Evolutionary conservation across 2,113 vertebrate species (phyloP).

Genomic region (Dipodomys ordii): DNA sequence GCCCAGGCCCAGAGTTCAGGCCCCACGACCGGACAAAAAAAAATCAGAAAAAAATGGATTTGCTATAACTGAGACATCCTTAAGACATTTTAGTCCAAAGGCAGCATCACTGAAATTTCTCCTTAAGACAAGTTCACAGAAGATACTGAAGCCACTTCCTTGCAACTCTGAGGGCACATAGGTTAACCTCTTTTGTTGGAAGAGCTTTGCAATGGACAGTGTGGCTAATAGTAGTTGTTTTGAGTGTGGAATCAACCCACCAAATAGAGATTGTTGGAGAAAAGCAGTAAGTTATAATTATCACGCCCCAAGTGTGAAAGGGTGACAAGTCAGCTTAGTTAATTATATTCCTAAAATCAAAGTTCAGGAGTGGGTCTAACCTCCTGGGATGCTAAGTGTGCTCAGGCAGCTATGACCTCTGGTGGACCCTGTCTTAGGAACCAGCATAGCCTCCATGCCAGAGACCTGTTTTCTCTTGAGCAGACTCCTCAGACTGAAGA

Average conservation of each 20-base stretch:
- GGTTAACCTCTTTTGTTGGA: neutral
- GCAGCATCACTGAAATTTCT: neutral
- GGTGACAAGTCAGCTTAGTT: neutral
- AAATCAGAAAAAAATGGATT: neutral
- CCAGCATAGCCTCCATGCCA: rapidly evolving
- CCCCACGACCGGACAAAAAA: too few species aligned
- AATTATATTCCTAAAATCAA: neutral
- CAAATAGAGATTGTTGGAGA: neutral
- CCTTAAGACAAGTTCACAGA: neutral
- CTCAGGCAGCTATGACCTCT: neutral
- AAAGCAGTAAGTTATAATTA: neutral
- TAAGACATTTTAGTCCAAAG: neutral
- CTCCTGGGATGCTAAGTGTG: neutral
- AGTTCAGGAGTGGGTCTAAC: neutral
- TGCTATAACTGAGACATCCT: neutral
- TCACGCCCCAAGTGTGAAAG: neutral
- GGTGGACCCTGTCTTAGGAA: neutral
- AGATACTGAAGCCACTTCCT: neutral
- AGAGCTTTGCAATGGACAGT: neutral
- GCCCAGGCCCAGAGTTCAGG: too few species aligned
- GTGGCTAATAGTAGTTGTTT: neutral
- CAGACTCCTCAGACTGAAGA: neutral
- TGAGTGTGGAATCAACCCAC: neutral
- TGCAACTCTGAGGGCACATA: neutral
- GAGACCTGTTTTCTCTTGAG: neutral